phyloP scores from a whole-genome alignment of 2,888 invertebrate genomes.

The Suillia variegata region DNA sequence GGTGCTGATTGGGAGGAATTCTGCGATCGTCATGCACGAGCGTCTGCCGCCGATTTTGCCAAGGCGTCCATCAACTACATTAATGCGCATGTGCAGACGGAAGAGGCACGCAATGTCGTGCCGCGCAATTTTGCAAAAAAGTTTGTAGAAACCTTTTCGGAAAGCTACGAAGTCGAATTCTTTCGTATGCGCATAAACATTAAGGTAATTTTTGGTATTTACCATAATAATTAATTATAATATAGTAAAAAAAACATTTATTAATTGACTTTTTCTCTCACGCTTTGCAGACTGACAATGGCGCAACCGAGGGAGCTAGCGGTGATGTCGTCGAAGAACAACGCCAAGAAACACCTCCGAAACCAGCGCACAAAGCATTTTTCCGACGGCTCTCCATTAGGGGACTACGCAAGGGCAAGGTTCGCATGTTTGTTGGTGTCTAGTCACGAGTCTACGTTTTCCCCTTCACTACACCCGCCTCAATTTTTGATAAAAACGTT shows the following conservation, averaged over 20 bases:
- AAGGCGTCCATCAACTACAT: slow-evolving; percentile 82
- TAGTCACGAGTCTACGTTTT: no score
- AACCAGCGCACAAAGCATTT: slow-evolving; percentile 81
- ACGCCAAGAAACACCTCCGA: slow-evolving; percentile 78
- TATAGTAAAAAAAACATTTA: neutral
- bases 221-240: no score
- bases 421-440: slow-evolving; percentile 47
- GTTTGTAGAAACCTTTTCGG: slow-evolving; percentile 83
- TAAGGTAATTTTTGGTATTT: slow-evolving; percentile 45
- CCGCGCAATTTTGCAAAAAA: slow-evolving; percentile 81
- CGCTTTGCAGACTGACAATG: slow-evolving; percentile 46
- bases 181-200: slow-evolving; percentile 64
- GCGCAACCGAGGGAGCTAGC: slow-evolving; percentile 65
- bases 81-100: slow-evolving; percentile 71
- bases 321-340: slow-evolving; percentile 76
- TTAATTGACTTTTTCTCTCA: slow-evolving; percentile 15
- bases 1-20: slow-evolving; percentile 81
- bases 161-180: slow-evolving; percentile 84
- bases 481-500: slow-evolving; percentile 37
- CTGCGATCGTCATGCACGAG: slow-evolving; percentile 84
- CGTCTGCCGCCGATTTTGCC: slow-evolving; percentile 86
- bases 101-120: slow-evolving; percentile 70
- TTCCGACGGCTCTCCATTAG: slow-evolving; percentile 87
- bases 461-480: slow-evolving; percentile 12
- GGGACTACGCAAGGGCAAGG: slow-evolving; percentile 81